Percentiles rank a stretch among this genome's conserved stretches.
These are phyloP conservation scores for Tylochromis polylepis DNA, from an alignment of 2,113 vertebrate species.

Conservation along the genomic window DNA sequence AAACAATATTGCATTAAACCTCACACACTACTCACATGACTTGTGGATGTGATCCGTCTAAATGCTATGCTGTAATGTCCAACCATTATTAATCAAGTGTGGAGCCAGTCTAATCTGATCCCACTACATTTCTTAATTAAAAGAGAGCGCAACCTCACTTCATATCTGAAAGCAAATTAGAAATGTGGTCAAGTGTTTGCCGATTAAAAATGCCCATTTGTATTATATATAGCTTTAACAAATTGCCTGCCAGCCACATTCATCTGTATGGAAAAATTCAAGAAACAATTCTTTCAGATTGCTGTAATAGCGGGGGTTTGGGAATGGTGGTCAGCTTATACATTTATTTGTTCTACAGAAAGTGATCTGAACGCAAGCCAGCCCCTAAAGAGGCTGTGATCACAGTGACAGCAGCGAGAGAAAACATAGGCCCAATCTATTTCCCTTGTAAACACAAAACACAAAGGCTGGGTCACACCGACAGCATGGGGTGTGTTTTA, in stretches of 20 bases:
- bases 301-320: not conserved
- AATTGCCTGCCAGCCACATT: not conserved
- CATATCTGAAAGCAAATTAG: not conserved
- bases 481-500: slow-evolving; percentile 62
- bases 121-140: not conserved
- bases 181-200: slow-evolving; percentile 3
- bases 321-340: slow-evolving; percentile 7
- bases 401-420: slow-evolving; percentile 31
- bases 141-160: not conserved
- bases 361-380: slow-evolving; percentile 35
- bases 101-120: not conserved
- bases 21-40: not conserved
- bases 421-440: slow-evolving; percentile 34
- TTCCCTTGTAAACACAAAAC: slow-evolving; percentile 26
- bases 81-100: not conserved
- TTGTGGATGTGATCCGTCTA: not conserved
- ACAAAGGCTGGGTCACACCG: slow-evolving; percentile 51
- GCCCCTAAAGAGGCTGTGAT: slow-evolving; percentile 45
- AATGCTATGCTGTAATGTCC: not conserved
- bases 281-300: slow-evolving; percentile 5
- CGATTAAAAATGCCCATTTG: not conserved
- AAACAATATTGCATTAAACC: not conserved
- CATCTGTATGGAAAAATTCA: slow-evolving; percentile 1
- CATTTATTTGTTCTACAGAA: slow-evolving; percentile 10
- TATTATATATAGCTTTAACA: not conserved